Conservation (phyloP, 2,797 vertebrate genomes). For the Sebastes baramenuke region DNA sequence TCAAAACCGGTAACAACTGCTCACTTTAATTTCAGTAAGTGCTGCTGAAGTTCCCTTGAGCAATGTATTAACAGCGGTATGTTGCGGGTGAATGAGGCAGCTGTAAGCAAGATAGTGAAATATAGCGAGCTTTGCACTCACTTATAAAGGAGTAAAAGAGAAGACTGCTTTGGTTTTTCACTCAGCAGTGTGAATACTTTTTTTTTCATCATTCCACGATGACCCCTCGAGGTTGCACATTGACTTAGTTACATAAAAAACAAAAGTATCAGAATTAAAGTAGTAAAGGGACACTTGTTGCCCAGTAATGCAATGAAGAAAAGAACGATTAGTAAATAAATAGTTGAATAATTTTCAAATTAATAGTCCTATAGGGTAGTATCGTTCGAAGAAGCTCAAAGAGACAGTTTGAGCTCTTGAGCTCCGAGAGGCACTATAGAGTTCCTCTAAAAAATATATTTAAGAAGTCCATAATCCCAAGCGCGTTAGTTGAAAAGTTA, state of each 20-base stretch:
- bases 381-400: too few relatives aligned
- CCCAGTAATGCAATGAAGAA: not conserved
- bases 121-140: not conserved
- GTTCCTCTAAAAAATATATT: too few relatives aligned
- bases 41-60: conserved; percentile 23
- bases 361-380: rapidly evolving
- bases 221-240: not conserved
- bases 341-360: not conserved
- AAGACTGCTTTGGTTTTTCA: not conserved
- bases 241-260: not conserved
- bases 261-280: not conserved
- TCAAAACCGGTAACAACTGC: not conserved
- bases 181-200: not conserved
- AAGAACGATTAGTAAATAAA: not conserved
- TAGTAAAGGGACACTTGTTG: not conserved
- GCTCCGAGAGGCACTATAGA: too few relatives aligned
- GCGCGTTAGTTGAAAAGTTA: too few relatives aligned
- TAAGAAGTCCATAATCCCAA: too few relatives aligned
- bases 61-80: conserved; percentile 6
- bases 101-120: not conserved
- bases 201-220: not conserved
- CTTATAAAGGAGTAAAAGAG: not conserved
- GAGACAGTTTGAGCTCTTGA: too few relatives aligned
- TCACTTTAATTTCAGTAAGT: conserved; percentile 28
- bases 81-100: conserved; percentile 3